Evolutionary conservation across 2,888 invertebrate genomes (phyloP).

Genomic region (Amblyjoppa proteus): DNA sequence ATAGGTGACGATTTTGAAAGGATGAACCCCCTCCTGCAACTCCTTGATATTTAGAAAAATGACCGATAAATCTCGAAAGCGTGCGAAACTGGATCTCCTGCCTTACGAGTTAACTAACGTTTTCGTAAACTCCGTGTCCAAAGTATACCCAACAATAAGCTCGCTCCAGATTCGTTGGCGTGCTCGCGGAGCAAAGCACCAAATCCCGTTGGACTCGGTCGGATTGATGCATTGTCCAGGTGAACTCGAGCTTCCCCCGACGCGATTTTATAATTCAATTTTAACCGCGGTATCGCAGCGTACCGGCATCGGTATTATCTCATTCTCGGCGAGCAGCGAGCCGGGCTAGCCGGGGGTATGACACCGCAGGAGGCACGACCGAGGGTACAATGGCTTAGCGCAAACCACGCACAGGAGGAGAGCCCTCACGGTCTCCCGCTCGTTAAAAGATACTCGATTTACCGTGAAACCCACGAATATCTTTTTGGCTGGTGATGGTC

Average conservation of each 20-base stretch:
- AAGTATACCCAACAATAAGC: neutral
- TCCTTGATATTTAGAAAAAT: no score
- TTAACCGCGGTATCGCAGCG: constrained; percentile 25
- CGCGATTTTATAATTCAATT: constrained; percentile 59
- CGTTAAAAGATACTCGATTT: constrained; percentile 75
- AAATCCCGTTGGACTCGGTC: constrained; percentile 52
- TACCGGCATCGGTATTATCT: constrained; percentile 12
- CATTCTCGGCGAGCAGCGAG: constrained; percentile 58
- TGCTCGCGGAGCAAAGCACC: constrained; percentile 7
- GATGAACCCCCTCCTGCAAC: neutral
- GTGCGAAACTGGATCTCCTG: neutral
- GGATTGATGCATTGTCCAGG: constrained; percentile 60
- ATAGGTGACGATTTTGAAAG: neutral
- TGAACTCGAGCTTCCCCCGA: constrained; percentile 37
- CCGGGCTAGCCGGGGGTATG: constrained; percentile 50
- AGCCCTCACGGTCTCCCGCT: constrained; percentile 44
- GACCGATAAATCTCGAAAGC: no score
- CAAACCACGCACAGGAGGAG: constrained; percentile 55
- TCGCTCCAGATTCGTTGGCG: neutral
- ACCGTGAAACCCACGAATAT: constrained; percentile 74
- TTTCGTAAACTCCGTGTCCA: neutral
- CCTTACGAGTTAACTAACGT: constrained; percentile 5
- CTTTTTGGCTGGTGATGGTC: constrained; percentile 70
- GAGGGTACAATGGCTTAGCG: constrained; percentile 73
- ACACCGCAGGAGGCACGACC: constrained; percentile 80